Evolutionary conservation across 2,888 invertebrate species (phyloP).

Genomic region (Drosophila suboccidentalis): DNA sequence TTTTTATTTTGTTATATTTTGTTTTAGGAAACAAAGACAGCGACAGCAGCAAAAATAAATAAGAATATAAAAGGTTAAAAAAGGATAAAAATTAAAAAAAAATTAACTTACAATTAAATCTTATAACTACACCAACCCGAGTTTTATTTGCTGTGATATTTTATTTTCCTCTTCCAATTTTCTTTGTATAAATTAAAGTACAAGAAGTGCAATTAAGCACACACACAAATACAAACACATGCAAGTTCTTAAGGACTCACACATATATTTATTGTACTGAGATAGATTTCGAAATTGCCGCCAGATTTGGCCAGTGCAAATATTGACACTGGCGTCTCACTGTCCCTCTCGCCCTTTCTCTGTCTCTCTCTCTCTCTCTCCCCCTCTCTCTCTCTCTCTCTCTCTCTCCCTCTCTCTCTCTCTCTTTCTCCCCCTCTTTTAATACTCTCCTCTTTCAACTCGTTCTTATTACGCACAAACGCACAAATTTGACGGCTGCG

Average conservation of each 20-base stretch:
- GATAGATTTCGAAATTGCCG: slow-evolving; percentile 6
- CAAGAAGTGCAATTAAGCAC: slow-evolving; percentile 29
- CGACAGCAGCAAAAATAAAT: no score
- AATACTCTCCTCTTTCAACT: neutral
- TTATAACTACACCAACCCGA: no score
- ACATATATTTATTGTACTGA: neutral
- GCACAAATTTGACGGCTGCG: slow-evolving; percentile 69
- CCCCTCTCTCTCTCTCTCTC: neutral
- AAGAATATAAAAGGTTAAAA: no score
- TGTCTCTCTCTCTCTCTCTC: no score
- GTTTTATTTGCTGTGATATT: neutral
- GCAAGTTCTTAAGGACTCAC: slow-evolving; percentile 32
- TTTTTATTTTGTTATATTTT: no score
- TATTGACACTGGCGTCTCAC: slow-evolving; percentile 60
- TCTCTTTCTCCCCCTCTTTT: neutral
- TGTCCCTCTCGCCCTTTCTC: neutral
- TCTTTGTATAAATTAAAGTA: neutral
- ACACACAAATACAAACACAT: slow-evolving; percentile 28
- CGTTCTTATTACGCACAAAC: slow-evolving; percentile 69
- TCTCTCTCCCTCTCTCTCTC: no score
- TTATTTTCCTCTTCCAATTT: neutral
- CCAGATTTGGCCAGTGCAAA: slow-evolving; percentile 51
- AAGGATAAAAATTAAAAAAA: no score
- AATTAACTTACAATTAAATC: no score
- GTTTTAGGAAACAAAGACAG: no score